Base-by-base conservation (phyloP, 2,797 vertebrate genomes). In the Rhabdophis nuchalis region DNA sequence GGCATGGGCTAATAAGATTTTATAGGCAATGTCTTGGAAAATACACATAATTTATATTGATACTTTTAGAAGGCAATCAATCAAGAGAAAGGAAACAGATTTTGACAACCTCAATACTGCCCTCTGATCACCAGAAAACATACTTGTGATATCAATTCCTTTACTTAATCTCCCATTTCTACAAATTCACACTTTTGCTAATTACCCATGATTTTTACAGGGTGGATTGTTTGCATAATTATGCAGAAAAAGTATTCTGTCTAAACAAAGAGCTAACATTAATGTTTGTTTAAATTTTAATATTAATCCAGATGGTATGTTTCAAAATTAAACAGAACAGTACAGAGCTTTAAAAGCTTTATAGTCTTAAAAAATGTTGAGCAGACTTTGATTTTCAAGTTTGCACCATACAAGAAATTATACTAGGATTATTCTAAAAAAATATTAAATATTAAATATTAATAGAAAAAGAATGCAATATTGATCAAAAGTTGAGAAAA, bases 291-390 rank as follows among this genome's bases (percentile, higher is more conserved):
- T 90, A 92, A 72, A 36, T 87, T 72, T n/a, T 54, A 87, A 77
- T 64, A 87, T 87, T 90, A 90, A 92, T 87, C 85, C 85, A 87
- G 53, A 87, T 90, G 36, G 88, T 53, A 52, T 77, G 89, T 52
- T 87, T 52, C 82, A 87, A 90, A 90, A 87, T 90, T 72, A 92
- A 92, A 82, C 85, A 92, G 61, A 92, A 58, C 89, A 92, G 61
- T 90, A 4, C 41, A 54, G 53, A 87, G 85, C 85, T 68, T 77
- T 90, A 90, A 92, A 92, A 92, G 29, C 53, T 90, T 61, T 53
- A 72, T 12, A 36, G 57, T 9, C 57, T 61, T 85, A 61, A 88
- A 91, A 91, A 89, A 23, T 82, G 41, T 86, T 57, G n/a, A 77
- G 13, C 60, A 92, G 87, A 60, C 23, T 87, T 92, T 58, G 68